Conservation (phyloP, 2,888 invertebrate genomes). For the Lymantria monacha region DNA sequence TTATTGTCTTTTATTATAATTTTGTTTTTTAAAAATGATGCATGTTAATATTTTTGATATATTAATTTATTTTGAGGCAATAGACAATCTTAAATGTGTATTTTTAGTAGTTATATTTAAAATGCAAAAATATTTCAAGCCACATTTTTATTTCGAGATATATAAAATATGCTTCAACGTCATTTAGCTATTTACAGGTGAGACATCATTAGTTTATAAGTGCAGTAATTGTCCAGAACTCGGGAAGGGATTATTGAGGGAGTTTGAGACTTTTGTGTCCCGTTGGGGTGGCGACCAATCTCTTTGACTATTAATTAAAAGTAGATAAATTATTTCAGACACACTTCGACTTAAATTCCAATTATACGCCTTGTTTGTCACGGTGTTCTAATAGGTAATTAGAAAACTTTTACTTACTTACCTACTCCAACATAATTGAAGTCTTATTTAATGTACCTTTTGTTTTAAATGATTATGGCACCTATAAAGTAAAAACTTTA, state of each 20-base stretch:
- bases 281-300: slow-evolving; percentile 23
- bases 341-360: slow-evolving; percentile 10
- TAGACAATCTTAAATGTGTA: too few species aligned
- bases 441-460: slow-evolving; percentile 9
- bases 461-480: neutral
- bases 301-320: slow-evolving; percentile 24
- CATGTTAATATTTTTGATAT: too few species aligned
- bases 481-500: neutral
- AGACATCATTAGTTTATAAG: neutral
- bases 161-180: too few species aligned
- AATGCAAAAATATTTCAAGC: too few species aligned
- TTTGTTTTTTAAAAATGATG: too few species aligned
- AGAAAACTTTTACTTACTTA: slow-evolving; percentile 23
- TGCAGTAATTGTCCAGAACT: slow-evolving; percentile 24
- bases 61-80: too few species aligned
- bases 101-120: too few species aligned
- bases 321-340: slow-evolving; percentile 23
- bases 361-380: slow-evolving; percentile 14
- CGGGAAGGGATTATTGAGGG: slow-evolving; percentile 40
- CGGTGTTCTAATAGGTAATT: slow-evolving; percentile 14
- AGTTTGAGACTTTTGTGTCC: slow-evolving; percentile 21
- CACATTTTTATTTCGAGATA: too few species aligned
- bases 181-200: neutral
- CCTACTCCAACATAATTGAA: slow-evolving; percentile 7
- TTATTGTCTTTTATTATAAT: too few species aligned